Percentiles rank a stretch among this genome's conserved stretches.
phyloP scores from a whole-genome alignment of 1,140 invertebrate genomes.

The Lysiphlebus fabarum region DNA sequence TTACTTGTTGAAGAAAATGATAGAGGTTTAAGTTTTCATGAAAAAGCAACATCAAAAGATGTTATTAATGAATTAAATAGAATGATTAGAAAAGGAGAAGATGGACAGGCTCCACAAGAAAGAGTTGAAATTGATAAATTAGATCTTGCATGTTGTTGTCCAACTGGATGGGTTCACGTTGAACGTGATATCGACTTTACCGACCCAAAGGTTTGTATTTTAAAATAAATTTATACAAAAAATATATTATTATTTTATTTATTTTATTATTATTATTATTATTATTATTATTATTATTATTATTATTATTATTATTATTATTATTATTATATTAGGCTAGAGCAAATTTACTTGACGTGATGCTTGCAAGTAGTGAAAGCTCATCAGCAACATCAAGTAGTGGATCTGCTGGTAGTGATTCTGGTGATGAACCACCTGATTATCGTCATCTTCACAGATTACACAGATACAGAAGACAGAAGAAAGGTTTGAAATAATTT shows the following conservation, averaged over 20 bases:
- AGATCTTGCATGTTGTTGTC: conserved; percentile 66
- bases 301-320: conserved; percentile 3
- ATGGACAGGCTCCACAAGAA: conserved; percentile 34
- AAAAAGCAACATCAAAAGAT: conserved; percentile 70
- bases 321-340: conserved; percentile 58
- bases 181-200: conserved; percentile 73
- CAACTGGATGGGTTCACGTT: conserved; percentile 75
- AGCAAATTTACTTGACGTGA: conserved; percentile 71
- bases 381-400: conserved; percentile 65
- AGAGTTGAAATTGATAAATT: conserved; percentile 47
- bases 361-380: conserved; percentile 69
- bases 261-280: background rate
- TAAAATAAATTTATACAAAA: conserved; percentile 11
- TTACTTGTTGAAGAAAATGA: conserved; percentile 41
- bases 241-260: background rate
- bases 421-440: conserved; percentile 61
- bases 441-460: conserved; percentile 70
- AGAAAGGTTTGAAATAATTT: conserved; percentile 61
- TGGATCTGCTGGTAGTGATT: conserved; percentile 61
- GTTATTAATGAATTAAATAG: conserved; percentile 74
- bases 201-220: conserved; percentile 67
- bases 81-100: conserved; percentile 65
- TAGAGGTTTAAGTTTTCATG: conserved; percentile 64
- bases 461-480: conserved; percentile 69
- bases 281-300: background rate